These are phyloP conservation scores for Otocyon megalotis DNA, from an alignment of 2,113 vertebrate genomes.

Conservation along the genomic window DNA sequence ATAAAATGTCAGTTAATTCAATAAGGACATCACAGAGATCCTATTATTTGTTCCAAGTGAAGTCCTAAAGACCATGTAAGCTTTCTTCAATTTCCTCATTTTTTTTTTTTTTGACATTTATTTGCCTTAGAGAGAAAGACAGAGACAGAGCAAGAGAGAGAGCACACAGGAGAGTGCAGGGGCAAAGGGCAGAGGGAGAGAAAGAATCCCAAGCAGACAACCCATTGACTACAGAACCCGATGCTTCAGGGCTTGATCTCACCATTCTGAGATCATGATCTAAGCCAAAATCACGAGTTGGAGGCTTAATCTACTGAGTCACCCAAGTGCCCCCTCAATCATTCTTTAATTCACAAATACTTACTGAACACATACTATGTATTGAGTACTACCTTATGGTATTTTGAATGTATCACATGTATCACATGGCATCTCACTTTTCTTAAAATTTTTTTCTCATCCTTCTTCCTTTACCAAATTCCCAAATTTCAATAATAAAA, in stretches of 20 bases:
- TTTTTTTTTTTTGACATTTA: no score
- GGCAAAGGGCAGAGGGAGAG: no score
- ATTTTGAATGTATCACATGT: slow-evolving; percentile 33
- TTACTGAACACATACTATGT: background rate
- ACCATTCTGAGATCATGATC: background rate
- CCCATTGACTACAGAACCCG: no score
- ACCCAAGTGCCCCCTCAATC: background rate
- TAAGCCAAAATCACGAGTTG: background rate
- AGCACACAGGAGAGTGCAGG: no score
- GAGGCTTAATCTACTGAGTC: background rate
- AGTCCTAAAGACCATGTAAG: background rate
- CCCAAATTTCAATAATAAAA: background rate
- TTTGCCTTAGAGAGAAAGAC: no score
- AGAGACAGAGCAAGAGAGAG: no score
- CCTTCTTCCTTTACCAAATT: slow-evolving; percentile 36
- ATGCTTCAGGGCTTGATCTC: background rate
- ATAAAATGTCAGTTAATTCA: slow-evolving; percentile 29
- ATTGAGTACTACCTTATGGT: background rate
- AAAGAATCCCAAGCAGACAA: no score
- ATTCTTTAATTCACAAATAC: slow-evolving; percentile 47
- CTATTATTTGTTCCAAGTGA: slow-evolving; percentile 49
- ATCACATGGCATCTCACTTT: slow-evolving; percentile 14
- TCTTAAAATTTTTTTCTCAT: background rate
- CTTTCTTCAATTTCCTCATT: background rate
- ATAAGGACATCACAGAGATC: background rate